phyloP scores from a whole-genome alignment of 2,113 vertebrate species.

The Zapus hudsonius region DNA sequence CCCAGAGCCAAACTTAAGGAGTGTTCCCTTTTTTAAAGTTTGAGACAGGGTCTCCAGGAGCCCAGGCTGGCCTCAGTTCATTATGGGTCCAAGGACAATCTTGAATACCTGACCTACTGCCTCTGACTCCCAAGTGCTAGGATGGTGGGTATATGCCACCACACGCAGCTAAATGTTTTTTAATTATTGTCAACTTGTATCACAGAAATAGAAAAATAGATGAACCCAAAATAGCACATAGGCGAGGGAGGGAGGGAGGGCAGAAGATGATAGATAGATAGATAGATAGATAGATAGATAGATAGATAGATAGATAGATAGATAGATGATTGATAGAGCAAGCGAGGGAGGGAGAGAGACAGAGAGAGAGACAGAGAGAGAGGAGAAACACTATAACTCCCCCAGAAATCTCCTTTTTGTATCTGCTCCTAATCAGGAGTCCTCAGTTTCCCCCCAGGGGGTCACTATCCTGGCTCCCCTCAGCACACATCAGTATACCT shows the following conservation, averaged over 20 bases:
- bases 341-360: no score
- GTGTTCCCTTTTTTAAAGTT: neutral
- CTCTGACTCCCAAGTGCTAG: neutral
- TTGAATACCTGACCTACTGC: neutral
- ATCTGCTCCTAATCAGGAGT: neutral
- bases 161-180: neutral
- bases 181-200: conserved; percentile 1
- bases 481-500: neutral
- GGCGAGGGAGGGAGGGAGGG: no score
- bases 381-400: neutral
- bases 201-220: neutral
- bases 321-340: no score
- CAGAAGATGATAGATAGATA: neutral
- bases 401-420: no score
- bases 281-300: neutral
- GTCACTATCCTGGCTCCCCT: neutral
- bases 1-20: neutral
- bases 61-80: neutral
- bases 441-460: neutral
- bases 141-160: neutral
- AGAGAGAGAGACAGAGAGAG: no score
- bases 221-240: neutral
- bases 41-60: neutral
- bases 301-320: no score
- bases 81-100: neutral